A percentile compares a stretch with the other conserved stretches of the same genome.
These are phyloP conservation scores for Uria aalge DNA, from an alignment of 2,113 vertebrate species.

Conservation along the genomic window DNA sequence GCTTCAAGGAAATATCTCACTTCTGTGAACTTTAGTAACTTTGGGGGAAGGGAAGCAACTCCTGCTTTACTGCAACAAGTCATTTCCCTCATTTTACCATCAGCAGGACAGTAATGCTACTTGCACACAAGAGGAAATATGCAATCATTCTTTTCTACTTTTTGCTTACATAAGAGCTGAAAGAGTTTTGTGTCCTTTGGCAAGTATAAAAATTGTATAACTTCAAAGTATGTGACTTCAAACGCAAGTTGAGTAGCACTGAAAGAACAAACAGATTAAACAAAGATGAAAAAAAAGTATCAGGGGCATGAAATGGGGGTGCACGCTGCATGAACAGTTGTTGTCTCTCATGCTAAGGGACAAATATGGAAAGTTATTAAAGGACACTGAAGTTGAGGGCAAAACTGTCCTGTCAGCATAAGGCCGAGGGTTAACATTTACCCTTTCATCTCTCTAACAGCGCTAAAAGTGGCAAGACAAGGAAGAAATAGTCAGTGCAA, in stretches of 20 bases:
- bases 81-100: not conserved
- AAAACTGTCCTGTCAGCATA: not conserved
- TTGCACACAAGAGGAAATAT: slow-evolving; percentile 21
- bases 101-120: not conserved
- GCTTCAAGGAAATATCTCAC: not conserved
- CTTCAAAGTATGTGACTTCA: slow-evolving; percentile 72
- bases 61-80: not conserved
- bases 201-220: slow-evolving; percentile 64
- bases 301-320: not conserved
- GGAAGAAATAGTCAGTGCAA: not conserved
- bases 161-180: slow-evolving; percentile 56
- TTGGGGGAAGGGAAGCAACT: not conserved
- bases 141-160: slow-evolving; percentile 43
- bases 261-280: slow-evolving; percentile 60
- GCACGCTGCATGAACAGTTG: not conserved
- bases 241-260: slow-evolving; percentile 46
- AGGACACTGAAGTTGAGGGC: not conserved
- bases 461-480: not conserved
- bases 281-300: slow-evolving; percentile 52
- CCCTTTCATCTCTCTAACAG: not conserved
- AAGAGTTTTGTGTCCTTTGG: slow-evolving; percentile 48
- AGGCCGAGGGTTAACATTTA: not conserved
- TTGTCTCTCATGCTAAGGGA: not conserved
- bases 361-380: not conserved
- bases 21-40: not conserved